Evolutionary conservation across 2,797 vertebrate species (phyloP), one percentile per base, ranked within the genome.

Genomic region (Alcedo quadribrachys): DNA sequence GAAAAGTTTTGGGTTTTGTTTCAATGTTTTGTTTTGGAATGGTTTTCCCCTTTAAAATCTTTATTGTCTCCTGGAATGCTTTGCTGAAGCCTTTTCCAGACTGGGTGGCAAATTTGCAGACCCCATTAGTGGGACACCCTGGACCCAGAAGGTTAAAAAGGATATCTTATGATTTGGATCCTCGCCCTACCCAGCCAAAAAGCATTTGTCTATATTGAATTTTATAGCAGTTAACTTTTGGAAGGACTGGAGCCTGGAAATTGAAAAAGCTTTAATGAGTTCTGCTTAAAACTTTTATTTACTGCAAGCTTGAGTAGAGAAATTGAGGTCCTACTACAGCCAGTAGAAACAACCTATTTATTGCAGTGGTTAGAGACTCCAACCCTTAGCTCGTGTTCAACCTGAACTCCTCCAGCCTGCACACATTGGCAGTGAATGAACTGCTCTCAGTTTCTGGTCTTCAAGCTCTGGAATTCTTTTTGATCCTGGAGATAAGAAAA

Each of bases 401-500:
- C 93, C 93, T 95, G 89, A 95, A 60, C 82, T 73, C 82, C 46
- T 88, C 45, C 65, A 27, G 92, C 15, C 33, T 92, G 71, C 77
- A 51, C 22, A 21, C 0, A 0, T 62, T 95, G 95, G 94, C 94
- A 94, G 81, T 55, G 82, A 85, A 69, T 19, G 81, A 94, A 13
- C 89, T 80, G 81, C 87, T 90, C 91, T 96, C 20, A 1, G 65
- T 85, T 74, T 77, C 95, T 96, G 87, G 28, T 90, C 90, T 90
- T 85, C 6, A 12, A 92, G 85, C 87, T 73, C 91, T 91, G 95
- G 94, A 95, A 95, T 94, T 77, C 86, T 92, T 94, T 91, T 78
- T 35, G 92, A 94, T 95, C 70, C 75, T 27, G 35, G 80, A 96
- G 95, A 95, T 96, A 95, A 96, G 95, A 35, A 62, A 86, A 86